Evolutionary conservation across 2,797 vertebrate genomes (phyloP), one percentile per base, ranked within the genome.

Genomic region (Melanotaenia pygmaea): DNA sequence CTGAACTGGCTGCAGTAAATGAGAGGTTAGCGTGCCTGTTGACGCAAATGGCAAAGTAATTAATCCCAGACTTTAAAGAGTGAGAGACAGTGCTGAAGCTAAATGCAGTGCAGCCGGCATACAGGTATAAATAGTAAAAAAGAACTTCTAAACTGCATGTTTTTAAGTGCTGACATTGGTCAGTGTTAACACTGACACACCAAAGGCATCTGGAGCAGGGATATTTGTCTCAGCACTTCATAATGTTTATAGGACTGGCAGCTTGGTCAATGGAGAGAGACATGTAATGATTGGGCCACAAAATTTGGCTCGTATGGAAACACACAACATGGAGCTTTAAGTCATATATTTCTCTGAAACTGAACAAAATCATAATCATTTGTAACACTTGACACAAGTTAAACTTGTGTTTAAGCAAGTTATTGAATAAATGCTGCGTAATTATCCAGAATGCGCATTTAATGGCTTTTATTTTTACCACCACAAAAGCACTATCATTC

Each of bases 31-130:
- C 64, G 59, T 86, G 79, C 78, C 77, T 90, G 89, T 89, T 89
- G 84, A 87, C 71, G 83, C 81, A 87, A 88, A 89, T 64, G 79
- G 79, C 89, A 84, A 80, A 84, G 83, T 90, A 85, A 93, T 93
- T 93, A 87, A 89, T 86, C 82, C 84, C 87, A 90, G 85, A 83
- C 81, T 87, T 81, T 69, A 83, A 83, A 75, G 79, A 50, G 47
- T 50, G 47, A 22, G 47, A 50, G 47, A 50, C 47, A 50, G 5
- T 20, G 47, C 8, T 50, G 47, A 3, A 50, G 22, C 6, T n/a
- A 50, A 50, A 50, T 50, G 47, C 47, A 50, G n/a, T 50, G 20
- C 20, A 50, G 47, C 2, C 47, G 10, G n/a, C n/a, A 50, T 3
- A 11, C 70, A 70, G 58, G 70, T 86, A 86, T 86, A 80, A 82